A percentile compares a stretch with the other conserved stretches of the same genome.
These are phyloP conservation scores for Malurus leucopterus DNA, from an alignment of 2,797 vertebrate genomes.

Conservation along the genomic window DNA sequence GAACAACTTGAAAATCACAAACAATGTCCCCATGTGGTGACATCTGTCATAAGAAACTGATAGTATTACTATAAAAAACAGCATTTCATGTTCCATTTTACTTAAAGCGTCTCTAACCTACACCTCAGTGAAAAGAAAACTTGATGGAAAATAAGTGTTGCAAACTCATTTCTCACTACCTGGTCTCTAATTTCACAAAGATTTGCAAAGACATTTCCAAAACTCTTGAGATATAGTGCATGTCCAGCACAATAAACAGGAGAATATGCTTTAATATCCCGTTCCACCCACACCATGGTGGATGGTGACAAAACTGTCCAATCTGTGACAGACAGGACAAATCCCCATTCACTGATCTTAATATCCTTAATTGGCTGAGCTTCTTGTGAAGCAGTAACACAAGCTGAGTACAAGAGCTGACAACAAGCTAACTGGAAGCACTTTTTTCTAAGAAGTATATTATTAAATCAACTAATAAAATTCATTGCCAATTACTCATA, in stretches of 20 bases:
- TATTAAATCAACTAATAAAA: conserved; percentile 6
- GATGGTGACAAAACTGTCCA: neutral
- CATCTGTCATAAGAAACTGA: neutral
- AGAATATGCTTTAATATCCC: neutral
- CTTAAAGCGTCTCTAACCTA: neutral
- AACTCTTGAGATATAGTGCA: neutral
- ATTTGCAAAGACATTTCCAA: neutral
- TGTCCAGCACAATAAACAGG: neutral
- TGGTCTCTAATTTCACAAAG: neutral
- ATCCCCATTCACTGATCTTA: neutral
- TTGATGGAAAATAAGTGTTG: neutral
- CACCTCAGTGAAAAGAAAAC: neutral
- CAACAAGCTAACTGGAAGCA: neutral
- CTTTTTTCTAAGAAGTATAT: neutral
- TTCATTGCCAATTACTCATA: neutral
- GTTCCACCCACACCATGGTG: neutral
- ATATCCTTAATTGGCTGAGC: neutral
- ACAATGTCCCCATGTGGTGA: neutral
- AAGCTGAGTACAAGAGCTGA: neutral
- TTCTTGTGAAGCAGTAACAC: neutral
- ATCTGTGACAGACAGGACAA: neutral
- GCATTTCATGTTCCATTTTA: neutral
- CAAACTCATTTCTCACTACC: neutral
- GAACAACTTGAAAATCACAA: neutral
- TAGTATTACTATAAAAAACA: neutral